A percentile compares a stretch with the other conserved stretches of the same genome.
Conservation (phyloP, 2,888 invertebrate species). For the Crossocerus cetratus region DNA sequence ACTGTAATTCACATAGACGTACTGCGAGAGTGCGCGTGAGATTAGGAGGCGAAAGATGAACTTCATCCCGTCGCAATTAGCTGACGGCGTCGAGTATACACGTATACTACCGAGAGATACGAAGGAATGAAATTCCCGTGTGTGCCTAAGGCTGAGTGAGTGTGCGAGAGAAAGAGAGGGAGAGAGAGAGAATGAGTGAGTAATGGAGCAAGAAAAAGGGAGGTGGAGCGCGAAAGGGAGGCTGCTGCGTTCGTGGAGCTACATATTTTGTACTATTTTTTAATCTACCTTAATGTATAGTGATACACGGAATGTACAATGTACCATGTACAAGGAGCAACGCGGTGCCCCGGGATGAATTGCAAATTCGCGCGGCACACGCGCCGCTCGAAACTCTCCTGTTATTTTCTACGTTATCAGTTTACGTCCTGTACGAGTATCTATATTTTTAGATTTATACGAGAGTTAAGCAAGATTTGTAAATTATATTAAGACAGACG, state of each 20-base stretch:
- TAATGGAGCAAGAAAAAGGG: background rate
- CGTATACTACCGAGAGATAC: too few relatives aligned
- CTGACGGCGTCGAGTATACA: background rate
- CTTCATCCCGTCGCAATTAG: background rate
- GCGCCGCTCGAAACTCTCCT: constrained; percentile 52
- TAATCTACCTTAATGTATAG: constrained; percentile 56
- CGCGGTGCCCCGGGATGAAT: constrained; percentile 40
- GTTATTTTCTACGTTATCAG: constrained; percentile 66
- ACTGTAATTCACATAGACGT: too few relatives aligned
- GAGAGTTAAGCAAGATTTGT: constrained; percentile 70
- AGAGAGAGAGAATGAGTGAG: background rate
- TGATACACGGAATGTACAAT: constrained; percentile 64
- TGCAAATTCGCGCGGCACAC: constrained; percentile 49
- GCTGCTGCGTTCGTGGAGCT: too few relatives aligned
- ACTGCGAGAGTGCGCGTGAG: too few relatives aligned
- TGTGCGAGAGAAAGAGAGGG: background rate
- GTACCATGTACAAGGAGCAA: constrained; percentile 60
- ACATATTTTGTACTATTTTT: constrained; percentile 51
- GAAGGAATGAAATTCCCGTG: constrained; percentile 43
- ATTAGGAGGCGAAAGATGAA: background rate
- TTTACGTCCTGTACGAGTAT: constrained; percentile 66
- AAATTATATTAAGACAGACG: constrained; percentile 73
- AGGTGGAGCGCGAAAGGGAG: too few relatives aligned
- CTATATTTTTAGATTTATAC: constrained; percentile 71
- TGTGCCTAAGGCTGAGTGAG: background rate